phyloP scores from a whole-genome alignment of 1,140 invertebrate genomes.

The Macrobrachium rosenbergii region DNA sequence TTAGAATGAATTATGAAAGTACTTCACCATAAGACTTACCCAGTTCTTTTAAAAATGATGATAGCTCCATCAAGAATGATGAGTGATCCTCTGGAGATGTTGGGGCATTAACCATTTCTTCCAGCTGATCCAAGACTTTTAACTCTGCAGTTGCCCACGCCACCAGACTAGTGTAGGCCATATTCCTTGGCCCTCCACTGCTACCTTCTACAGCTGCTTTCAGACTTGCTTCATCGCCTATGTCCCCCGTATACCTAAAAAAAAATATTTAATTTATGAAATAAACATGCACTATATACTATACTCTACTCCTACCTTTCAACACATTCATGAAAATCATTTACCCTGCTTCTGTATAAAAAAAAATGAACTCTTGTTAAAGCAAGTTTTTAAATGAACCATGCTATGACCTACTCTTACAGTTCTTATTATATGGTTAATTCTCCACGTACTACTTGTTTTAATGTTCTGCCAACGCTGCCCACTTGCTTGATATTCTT shows the following conservation, averaged over 20 bases:
- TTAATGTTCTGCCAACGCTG: no score
- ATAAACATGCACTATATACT: no score
- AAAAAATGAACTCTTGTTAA: no score
- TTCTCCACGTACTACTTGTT: no score
- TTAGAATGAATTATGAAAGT: no score
- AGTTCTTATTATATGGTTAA: no score
- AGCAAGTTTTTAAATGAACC: no score
- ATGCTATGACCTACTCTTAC: no score
- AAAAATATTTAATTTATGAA: neutral
- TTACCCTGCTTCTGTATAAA: no score
- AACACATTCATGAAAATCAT: no score
- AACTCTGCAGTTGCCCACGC: slow-evolving; percentile 47
- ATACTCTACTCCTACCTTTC: no score
- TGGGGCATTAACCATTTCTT: slow-evolving; percentile 53
- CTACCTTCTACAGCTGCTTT: slow-evolving; percentile 24
- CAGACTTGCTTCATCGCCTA: slow-evolving; percentile 26
- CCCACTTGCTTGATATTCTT: no score
- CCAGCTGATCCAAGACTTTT: slow-evolving; percentile 21
- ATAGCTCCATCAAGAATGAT: slow-evolving; percentile 50
- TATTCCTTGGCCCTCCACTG: slow-evolving; percentile 21
- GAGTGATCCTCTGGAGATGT: slow-evolving; percentile 40
- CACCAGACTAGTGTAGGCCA: slow-evolving; percentile 35
- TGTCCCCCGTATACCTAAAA: slow-evolving; percentile 48
- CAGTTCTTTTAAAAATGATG: slow-evolving; percentile 45
- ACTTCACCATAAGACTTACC: neutral